Evolutionary conservation across 2,888 invertebrate genomes (phyloP).

Genomic region (Morpho helenor): DNA sequence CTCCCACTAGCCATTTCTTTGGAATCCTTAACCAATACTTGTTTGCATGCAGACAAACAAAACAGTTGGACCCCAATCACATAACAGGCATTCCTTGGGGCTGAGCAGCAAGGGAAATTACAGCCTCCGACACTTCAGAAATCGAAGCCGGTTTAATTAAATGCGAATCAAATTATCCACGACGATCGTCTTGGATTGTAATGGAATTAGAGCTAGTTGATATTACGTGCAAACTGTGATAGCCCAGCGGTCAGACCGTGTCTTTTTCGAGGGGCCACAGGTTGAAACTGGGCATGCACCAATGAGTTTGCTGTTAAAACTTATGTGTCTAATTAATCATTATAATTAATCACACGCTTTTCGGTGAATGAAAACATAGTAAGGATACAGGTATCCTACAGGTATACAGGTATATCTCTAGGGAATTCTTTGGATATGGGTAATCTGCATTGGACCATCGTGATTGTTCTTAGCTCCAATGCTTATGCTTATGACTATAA

Average conservation of each 20-base stretch:
- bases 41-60: conserved; percentile 32
- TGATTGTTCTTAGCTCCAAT: no score
- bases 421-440: no score
- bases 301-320: no score
- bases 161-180: conserved; percentile 71
- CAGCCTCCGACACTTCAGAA: conserved; percentile 44
- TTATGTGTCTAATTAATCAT: no score
- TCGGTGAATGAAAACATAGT: background rate
- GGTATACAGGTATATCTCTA: no score
- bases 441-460: no score
- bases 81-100: conserved; percentile 40
- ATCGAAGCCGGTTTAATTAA: conserved; percentile 69
- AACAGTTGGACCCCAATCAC: conserved; percentile 36
- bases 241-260: no score
- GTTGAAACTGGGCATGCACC: no score
- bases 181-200: conserved; percentile 20
- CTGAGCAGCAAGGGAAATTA: conserved; percentile 30
- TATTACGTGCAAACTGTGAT: background rate
- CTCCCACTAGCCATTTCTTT: background rate
- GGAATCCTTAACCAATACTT: conserved; percentile 12
- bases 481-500: no score
- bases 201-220: conserved; percentile 4
- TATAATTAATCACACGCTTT: no score
- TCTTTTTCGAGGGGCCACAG: no score
- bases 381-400: no score